Evolutionary conservation across 2,797 vertebrate genomes (phyloP).

Genomic region (Pipistrellus pygmaeus): DNA sequence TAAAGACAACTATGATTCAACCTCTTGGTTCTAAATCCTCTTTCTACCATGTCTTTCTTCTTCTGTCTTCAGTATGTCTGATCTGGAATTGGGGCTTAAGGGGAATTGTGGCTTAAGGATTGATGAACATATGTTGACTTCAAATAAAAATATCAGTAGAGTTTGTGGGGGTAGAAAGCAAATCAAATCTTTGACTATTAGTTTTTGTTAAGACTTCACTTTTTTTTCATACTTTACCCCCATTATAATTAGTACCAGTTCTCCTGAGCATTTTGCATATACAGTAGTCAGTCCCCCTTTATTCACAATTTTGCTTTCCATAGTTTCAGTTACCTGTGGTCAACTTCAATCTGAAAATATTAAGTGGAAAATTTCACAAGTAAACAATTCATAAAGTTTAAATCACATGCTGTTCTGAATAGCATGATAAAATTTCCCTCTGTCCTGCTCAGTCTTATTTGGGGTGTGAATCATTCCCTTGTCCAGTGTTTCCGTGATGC

Average conservation of each 20-base stretch:
- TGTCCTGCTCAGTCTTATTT: not conserved
- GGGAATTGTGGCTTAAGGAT: not conserved
- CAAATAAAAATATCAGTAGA: not conserved
- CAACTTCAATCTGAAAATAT: not conserved
- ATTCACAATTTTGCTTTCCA: not conserved
- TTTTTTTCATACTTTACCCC: not conserved
- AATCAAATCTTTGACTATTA: not conserved
- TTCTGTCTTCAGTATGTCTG: not conserved
- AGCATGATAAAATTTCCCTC: not conserved
- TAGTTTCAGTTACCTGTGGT: not conserved
- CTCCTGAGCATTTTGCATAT: not conserved
- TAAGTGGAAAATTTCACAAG: not conserved
- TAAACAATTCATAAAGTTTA: not conserved
- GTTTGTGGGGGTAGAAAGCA: not conserved
- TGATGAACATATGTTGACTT: not conserved
- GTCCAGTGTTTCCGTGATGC: not conserved
- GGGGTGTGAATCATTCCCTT: not conserved
- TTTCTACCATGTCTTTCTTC: not conserved
- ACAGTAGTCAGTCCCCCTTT: not conserved
- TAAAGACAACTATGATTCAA: not conserved
- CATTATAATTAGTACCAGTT: not conserved
- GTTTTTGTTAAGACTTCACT: conserved; percentile 6
- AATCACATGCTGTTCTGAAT: not conserved
- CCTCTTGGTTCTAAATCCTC: conserved; percentile 19
- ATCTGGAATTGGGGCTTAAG: not conserved